Percentiles rank a stretch among this genome's conserved stretches.
These are phyloP conservation scores for Agriopis aurantiaria DNA, from an alignment of 2,888 invertebrate species.

Conservation along the genomic window DNA sequence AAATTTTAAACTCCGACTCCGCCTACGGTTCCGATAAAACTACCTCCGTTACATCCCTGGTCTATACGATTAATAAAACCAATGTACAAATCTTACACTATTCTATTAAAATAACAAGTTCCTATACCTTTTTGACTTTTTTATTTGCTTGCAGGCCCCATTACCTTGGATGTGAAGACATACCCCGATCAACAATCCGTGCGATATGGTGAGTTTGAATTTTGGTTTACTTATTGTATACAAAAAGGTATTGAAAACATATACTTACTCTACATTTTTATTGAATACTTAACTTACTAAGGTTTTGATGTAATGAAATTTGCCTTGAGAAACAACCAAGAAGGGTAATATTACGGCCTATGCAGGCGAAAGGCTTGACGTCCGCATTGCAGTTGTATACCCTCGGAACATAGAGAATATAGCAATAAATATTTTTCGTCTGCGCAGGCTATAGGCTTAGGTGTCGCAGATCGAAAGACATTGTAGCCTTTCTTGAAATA, in stretches of 20 bases:
- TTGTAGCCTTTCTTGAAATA: no score
- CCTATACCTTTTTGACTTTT: background rate
- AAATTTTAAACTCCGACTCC: no score
- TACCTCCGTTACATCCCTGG: no score
- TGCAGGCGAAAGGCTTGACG: background rate
- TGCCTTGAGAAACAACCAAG: no score
- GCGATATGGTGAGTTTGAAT: conserved; percentile 92
- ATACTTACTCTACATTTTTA: background rate
- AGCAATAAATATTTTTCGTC: background rate
- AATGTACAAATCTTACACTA: background rate
- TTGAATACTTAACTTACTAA: background rate
- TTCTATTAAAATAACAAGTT: background rate
- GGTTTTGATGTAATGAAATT: no score
- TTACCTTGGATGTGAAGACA: conserved; percentile 89
- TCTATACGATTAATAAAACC: background rate
- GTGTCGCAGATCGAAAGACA: background rate
- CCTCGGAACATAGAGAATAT: background rate
- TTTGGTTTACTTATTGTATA: background rate
- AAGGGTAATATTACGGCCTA: background rate
- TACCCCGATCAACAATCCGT: conserved; percentile 92
- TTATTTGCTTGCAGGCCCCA: conserved; percentile 62
- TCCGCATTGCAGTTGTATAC: background rate
- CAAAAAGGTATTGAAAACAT: background rate
- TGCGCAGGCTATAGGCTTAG: background rate
- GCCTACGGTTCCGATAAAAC: no score